phyloP scores from a whole-genome alignment of 2,113 vertebrate species.

The Aleadryas rufinucha region DNA sequence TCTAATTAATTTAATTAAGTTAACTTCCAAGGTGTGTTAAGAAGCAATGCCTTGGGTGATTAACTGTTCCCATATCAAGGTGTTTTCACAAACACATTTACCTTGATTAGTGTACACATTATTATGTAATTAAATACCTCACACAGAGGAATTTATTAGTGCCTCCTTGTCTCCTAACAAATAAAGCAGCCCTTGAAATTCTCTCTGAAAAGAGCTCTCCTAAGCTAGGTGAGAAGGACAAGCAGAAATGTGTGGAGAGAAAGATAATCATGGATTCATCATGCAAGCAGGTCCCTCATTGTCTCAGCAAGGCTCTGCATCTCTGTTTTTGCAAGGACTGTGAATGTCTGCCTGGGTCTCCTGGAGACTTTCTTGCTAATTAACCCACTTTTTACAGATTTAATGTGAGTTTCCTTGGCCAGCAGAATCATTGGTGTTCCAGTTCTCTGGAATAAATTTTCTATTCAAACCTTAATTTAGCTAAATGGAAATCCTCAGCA shows the following conservation, averaged over 20 bases:
- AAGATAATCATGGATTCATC: slow-evolving; percentile 32
- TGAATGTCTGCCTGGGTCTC: neutral
- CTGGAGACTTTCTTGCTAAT: neutral
- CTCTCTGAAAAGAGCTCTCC: slow-evolving; percentile 67
- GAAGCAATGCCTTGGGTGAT: slow-evolving; percentile 84
- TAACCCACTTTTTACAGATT: neutral
- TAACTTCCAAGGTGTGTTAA: slow-evolving; percentile 84
- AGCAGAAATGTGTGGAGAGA: neutral
- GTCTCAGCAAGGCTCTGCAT: slow-evolving; percentile 7
- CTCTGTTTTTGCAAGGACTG: neutral
- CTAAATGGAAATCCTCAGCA: neutral
- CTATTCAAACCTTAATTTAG: neutral
- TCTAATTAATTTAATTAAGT: slow-evolving; percentile 86
- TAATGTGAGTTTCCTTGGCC: neutral
- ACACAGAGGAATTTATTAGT: slow-evolving; percentile 86
- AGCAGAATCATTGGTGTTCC: neutral
- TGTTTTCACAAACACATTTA: slow-evolving; percentile 87
- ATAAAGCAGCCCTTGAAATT: slow-evolving; percentile 77
- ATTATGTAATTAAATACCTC: slow-evolving; percentile 85
- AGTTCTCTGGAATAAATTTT: neutral
- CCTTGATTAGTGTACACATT: slow-evolving; percentile 86
- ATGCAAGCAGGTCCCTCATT: neutral
- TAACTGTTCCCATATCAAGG: slow-evolving; percentile 85
- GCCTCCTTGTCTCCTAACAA: slow-evolving; percentile 79
- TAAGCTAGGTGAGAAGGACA: slow-evolving; percentile 59